Conservation (phyloP, 1,140 invertebrate species). For the Aphis gossypii region DNA sequence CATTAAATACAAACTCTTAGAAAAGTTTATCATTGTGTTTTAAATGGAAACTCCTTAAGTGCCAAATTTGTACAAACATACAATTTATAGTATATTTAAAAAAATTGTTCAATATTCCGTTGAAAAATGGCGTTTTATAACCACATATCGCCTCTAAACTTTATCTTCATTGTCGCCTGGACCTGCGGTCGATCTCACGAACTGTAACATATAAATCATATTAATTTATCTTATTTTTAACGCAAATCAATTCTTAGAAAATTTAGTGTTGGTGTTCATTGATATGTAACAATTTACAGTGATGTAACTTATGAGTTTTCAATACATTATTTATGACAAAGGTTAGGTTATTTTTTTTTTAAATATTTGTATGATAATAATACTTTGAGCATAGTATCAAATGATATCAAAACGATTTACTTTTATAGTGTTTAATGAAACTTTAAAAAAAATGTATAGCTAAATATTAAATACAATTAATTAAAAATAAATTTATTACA, state of each 20-base stretch:
- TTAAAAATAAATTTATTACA: no score
- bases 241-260: not conserved
- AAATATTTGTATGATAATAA: not conserved
- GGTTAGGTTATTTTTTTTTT: no score
- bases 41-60: not conserved
- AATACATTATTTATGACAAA: no score
- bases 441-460: no score
- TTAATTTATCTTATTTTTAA: not conserved
- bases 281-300: no score
- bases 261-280: not conserved
- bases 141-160: slow-evolving; percentile 46
- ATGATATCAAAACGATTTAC: no score
- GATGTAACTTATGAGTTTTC: no score
- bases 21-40: not conserved
- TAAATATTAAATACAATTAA: no score
- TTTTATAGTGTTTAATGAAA: no score
- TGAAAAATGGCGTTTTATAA: not conserved
- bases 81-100: not conserved
- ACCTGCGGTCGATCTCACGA: slow-evolving; percentile 60
- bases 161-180: slow-evolving; percentile 61
- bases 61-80: not conserved
- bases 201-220: slow-evolving; percentile 60
- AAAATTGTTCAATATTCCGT: not conserved
- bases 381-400: no score
- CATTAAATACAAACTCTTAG: not conserved